Base-by-base conservation (phyloP, 2,888 invertebrate genomes). In the Agrotis ipsilon region DNA sequence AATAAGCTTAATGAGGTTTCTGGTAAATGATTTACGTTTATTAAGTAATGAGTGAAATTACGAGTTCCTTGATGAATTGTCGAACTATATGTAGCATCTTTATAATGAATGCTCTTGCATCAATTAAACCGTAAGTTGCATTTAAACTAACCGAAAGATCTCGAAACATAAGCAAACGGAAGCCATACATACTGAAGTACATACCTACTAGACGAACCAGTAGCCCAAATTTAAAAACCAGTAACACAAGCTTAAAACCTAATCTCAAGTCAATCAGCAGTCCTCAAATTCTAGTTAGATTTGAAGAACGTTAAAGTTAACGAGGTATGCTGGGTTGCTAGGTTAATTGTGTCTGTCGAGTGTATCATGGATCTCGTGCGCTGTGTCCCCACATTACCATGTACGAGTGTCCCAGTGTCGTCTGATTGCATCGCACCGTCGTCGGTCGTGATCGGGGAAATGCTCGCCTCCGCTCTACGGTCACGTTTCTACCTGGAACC, bases 391-490 rank as follows among this genome's bases (percentile, higher is more conserved):
- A 85, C 85, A 87, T 88, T 86, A 78, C 91, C 90, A 91, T 91
- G 90, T 88, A 87, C 83, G 88, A 88, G 87, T 89, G 88, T 88
- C 89, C 88, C 89, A 85, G 85, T 86, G 83, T 80, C 78, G 75
- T 72, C 74, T 88, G 93, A 92, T 92, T 86, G 87, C 90, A 93
- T 94, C 91, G 90, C 88, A 81, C 86, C 83, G 82, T 95, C 94
- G 94, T 94, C 87, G 83, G 83, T 95, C 94, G 94, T 94, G 94
- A 94, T 92, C 90, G 88, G 88, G 89, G 88, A 90, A 92, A 92
- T 89, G 87, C 87, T 86, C 87, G 87, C 60, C 87, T 90, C 88
- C 87, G 86, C 84, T 89, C 86, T 82, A 84, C 86, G 87, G 93
- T 93, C 94, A 95, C 94, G 94, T 94, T 94, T 92, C 87, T 91